These are phyloP conservation scores for Musca vetustissima DNA, from an alignment of 1,140 invertebrate genomes.

Conservation along the genomic window DNA sequence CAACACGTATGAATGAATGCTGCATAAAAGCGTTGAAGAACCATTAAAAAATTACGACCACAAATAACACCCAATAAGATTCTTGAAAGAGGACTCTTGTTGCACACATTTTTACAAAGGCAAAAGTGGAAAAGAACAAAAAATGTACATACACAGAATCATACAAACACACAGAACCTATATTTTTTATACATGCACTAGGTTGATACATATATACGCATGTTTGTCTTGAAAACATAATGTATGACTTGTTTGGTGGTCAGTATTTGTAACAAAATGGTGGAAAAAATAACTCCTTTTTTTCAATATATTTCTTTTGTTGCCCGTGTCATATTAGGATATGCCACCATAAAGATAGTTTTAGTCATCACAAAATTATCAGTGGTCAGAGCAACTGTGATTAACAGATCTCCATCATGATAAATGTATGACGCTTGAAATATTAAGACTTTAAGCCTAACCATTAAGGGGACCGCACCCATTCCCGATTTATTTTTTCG, in stretches of 20 bases:
- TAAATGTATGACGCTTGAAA: too few species aligned
- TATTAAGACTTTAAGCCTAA: too few species aligned
- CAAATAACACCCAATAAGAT: slow-evolving; percentile 2
- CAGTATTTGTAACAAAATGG: neutral
- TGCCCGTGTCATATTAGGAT: neutral
- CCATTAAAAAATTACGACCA: slow-evolving; percentile 17
- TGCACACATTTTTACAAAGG: neutral
- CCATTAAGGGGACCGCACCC: too few species aligned
- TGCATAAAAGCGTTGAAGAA: slow-evolving; percentile 8
- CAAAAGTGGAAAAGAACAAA: neutral
- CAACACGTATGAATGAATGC: neutral
- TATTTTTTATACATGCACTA: too few species aligned
- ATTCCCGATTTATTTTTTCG: too few species aligned
- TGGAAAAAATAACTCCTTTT: neutral
- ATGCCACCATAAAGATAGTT: too few species aligned
- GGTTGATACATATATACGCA: neutral
- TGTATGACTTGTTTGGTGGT: slow-evolving; percentile 13
- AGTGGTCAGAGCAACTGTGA: too few species aligned
- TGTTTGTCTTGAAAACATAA: neutral
- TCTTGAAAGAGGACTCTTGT: neutral
- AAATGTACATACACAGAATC: too few species aligned
- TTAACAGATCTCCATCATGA: too few species aligned
- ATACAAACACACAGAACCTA: too few species aligned
- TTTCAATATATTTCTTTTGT: neutral
- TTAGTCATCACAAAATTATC: too few species aligned